Conservation (phyloP, 1,140 invertebrate genomes). For the Ceratitis capitata region DNA sequence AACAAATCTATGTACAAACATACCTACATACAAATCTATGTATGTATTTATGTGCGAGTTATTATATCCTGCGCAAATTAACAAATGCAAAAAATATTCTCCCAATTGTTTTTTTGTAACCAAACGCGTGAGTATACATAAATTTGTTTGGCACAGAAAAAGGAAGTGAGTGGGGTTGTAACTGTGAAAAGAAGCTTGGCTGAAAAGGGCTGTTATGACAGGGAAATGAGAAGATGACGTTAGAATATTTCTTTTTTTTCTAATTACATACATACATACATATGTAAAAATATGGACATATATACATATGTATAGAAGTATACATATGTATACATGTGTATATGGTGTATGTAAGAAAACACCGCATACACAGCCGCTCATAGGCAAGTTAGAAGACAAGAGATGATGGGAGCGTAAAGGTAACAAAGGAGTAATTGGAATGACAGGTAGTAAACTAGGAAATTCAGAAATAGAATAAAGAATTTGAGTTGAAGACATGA, state of each 20-base stretch:
- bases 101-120: neutral
- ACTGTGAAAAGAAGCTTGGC: neutral
- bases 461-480: no score
- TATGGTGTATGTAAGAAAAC: neutral
- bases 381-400: no score
- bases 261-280: neutral
- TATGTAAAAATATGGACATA: neutral
- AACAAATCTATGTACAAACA: neutral
- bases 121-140: conserved; percentile 11
- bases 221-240: neutral
- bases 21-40: neutral
- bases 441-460: no score
- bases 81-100: neutral
- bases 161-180: neutral
- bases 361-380: neutral
- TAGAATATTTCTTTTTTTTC: no score
- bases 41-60: neutral
- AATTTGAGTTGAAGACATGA: no score
- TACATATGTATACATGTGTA: no score
- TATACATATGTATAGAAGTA: neutral
- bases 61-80: neutral
- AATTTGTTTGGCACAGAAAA: neutral
- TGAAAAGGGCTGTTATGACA: neutral
- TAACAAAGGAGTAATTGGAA: no score
- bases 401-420: no score